A percentile compares a stretch with the other conserved stretches of the same genome.
These are phyloP conservation scores for Paratrypauchen microcephalus DNA, from an alignment of 2,797 vertebrate genomes.

Conservation along the genomic window DNA sequence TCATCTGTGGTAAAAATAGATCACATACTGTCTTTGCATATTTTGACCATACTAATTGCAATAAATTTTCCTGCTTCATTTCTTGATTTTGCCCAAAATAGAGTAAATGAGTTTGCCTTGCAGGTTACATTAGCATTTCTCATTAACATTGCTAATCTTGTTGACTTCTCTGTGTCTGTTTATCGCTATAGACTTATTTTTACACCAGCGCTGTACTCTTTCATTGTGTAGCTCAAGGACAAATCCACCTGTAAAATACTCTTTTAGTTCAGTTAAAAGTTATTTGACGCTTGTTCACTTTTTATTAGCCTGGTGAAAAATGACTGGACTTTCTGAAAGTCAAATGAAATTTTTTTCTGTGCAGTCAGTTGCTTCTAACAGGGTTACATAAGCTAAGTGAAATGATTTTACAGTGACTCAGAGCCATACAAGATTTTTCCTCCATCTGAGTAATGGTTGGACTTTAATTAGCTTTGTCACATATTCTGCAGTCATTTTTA, in stretches of 20 bases:
- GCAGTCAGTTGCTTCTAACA: conserved; percentile 40
- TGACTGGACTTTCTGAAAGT: conserved; percentile 30
- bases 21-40: neutral
- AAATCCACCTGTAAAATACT: conserved; percentile 1
- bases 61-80: neutral
- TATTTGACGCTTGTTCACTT: conserved; percentile 18
- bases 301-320: conserved; percentile 31
- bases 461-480: conserved; percentile 55
- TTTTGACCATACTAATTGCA: neutral
- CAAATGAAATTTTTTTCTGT: conserved; percentile 31
- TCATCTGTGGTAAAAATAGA: neutral
- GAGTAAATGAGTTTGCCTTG: neutral
- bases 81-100: neutral
- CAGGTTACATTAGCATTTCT: conserved; percentile 7
- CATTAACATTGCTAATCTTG: conserved; percentile 10
- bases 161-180: conserved; percentile 5
- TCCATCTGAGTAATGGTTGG: conserved; percentile 8
- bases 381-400: conserved; percentile 47
- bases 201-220: neutral
- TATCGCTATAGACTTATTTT: conserved; percentile 6
- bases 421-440: conserved; percentile 34
- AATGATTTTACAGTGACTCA: conserved; percentile 57
- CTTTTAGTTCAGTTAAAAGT: neutral
- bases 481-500: conserved; percentile 38
- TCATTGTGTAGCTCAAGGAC: conserved; percentile 1